Evolutionary conservation across 1,140 invertebrate species (phyloP).

Genomic region (Drosophila ogumai): DNA sequence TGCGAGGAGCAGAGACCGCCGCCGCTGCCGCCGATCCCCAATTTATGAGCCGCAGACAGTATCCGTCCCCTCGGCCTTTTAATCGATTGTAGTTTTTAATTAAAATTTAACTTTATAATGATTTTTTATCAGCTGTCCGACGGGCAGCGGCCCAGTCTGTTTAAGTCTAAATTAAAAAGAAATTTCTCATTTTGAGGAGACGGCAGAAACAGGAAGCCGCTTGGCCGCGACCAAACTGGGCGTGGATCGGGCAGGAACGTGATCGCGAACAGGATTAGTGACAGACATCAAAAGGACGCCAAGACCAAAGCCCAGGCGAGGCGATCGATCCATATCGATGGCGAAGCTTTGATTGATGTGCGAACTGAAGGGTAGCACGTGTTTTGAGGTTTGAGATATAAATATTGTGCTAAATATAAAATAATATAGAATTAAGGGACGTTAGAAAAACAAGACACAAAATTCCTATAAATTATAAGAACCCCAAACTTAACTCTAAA

Average conservation of each 20-base stretch:
- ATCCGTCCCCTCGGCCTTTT: constrained; percentile 42
- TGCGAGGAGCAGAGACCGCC: constrained; percentile 23
- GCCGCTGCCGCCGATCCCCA: constrained; percentile 58
- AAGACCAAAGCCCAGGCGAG: constrained; percentile 3
- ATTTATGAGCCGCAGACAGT: constrained; percentile 84
- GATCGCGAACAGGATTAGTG: constrained; percentile 66
- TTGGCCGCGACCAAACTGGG: constrained; percentile 68
- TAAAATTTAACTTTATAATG: constrained; percentile 85
- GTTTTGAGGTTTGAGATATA: neutral
- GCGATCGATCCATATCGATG: constrained; percentile 30
- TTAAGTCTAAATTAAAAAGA: constrained; percentile 84
- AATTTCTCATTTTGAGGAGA: constrained; percentile 78
- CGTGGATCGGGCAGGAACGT: constrained; percentile 57
- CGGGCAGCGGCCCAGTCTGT: constrained; percentile 23
- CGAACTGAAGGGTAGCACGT: constrained; percentile 48
- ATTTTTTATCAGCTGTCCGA: constrained; percentile 84
- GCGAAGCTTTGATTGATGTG: constrained; percentile 73
- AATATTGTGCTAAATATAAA: neutral
- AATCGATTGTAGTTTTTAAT: constrained; percentile 84
- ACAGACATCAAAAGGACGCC: constrained; percentile 40
- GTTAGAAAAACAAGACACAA: too few species aligned
- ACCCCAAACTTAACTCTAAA: constrained; percentile 7
- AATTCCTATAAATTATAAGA: neutral
- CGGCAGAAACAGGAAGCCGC: constrained; percentile 66
- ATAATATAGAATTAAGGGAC: neutral